Evolutionary conservation across 2,113 vertebrate species (phyloP).

Genomic region (Promerops cafer): DNA sequence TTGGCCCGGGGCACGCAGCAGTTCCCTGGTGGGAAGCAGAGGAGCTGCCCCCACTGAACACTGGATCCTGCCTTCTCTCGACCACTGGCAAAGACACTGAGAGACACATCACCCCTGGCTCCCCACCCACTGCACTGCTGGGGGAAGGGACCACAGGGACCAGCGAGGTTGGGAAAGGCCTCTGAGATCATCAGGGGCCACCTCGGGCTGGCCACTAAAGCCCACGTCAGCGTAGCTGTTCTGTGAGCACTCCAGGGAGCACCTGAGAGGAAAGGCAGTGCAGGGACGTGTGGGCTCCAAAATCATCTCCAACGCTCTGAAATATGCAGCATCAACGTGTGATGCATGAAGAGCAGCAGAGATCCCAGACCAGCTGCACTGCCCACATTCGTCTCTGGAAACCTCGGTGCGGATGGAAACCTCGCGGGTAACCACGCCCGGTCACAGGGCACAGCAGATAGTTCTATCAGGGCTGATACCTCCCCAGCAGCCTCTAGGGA

Average conservation of each 20-base stretch:
- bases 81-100: neutral
- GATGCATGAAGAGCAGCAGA: fast-evolving
- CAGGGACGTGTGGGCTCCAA: fast-evolving
- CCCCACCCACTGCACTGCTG: fast-evolving
- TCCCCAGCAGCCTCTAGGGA: neutral
- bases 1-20: neutral
- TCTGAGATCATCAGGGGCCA: fast-evolving
- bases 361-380: fast-evolving
- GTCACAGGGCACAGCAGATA: fast-evolving
- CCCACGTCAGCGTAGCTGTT: fast-evolving
- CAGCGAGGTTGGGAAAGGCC: neutral
- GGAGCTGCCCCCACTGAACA: neutral
- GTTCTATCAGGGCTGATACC: neutral
- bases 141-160: neutral
- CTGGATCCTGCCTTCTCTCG: neutral
- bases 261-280: neutral
- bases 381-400: neutral
- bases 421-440: fast-evolving
- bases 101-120: neutral
- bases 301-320: fast-evolving
- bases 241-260: no score
- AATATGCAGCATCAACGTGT: fast-evolving
- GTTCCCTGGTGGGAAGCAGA: neutral
- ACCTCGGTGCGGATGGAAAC: fast-evolving
- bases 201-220: fast-evolving